Evolutionary conservation across 2,888 invertebrate genomes (phyloP).

Genomic region (Lingula anatina): DNA sequence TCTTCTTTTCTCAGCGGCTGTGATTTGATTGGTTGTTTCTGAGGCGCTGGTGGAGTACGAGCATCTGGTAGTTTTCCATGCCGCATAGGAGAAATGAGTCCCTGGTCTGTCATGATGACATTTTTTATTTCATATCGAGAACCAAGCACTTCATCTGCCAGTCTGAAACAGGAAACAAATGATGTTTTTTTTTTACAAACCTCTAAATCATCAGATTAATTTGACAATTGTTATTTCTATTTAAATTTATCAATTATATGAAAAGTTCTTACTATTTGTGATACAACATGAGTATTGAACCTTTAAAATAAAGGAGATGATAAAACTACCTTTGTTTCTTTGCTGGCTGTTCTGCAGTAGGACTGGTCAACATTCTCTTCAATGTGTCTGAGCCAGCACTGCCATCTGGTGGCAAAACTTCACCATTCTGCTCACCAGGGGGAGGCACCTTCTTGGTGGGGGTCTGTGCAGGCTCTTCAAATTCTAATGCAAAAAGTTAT

Average conservation of each 20-base stretch:
- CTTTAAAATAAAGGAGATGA: slow-evolving; percentile 1
- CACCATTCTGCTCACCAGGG: slow-evolving; percentile 2
- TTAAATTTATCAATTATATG: too few species aligned
- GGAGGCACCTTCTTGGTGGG: slow-evolving; percentile 6
- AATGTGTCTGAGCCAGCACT: slow-evolving; percentile 13
- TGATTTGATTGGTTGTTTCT: slow-evolving; percentile 4
- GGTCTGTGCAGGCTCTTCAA: slow-evolving; percentile 14
- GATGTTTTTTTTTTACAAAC: neutral
- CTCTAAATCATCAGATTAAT: too few species aligned
- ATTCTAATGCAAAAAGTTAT: too few species aligned
- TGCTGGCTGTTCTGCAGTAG: slow-evolving; percentile 14
- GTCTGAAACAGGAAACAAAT: slow-evolving; percentile 5
- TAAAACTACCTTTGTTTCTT: slow-evolving; percentile 23
- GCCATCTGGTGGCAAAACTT: slow-evolving; percentile 9
- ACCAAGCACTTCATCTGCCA: slow-evolving; percentile 53
- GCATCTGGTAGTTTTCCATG: slow-evolving; percentile 86
- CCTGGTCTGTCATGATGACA: slow-evolving; percentile 90
- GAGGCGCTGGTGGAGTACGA: slow-evolving; percentile 60
- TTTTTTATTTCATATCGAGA: slow-evolving; percentile 69
- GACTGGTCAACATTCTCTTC: slow-evolving; percentile 19
- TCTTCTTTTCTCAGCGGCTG: neutral
- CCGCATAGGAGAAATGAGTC: slow-evolving; percentile 70
- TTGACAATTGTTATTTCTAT: too few species aligned
- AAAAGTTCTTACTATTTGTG: too few species aligned
- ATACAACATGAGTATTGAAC: too few species aligned